Percentiles rank a stretch among this genome's conserved stretches.
These are phyloP conservation scores for Heliocidaris tuberculata DNA, from an alignment of 35 echinoderm and acorn worm genomes.

Conservation along the genomic window DNA sequence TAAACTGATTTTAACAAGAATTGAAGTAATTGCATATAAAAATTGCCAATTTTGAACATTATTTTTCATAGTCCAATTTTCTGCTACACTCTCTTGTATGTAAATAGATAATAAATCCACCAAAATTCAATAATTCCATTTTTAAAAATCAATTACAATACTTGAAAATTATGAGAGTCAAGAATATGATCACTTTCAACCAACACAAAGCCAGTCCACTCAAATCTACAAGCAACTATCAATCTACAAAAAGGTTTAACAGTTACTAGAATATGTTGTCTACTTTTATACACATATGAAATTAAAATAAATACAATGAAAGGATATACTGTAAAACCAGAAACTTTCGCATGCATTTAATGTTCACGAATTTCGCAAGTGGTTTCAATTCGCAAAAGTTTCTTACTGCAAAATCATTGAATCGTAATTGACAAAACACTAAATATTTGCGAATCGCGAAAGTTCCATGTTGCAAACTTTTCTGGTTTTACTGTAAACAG, in stretches of 20 bases:
- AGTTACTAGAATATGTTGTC: neutral
- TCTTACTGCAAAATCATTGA: too few relatives aligned
- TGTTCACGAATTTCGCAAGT: too few relatives aligned
- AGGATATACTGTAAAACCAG: too few relatives aligned
- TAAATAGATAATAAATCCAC: neutral
- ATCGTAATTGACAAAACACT: too few relatives aligned
- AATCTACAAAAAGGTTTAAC: neutral
- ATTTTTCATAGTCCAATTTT: neutral
- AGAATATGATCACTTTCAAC: neutral
- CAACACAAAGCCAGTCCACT: neutral
- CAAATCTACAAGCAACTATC: neutral
- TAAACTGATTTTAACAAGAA: neutral
- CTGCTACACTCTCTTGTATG: neutral
- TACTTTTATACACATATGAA: neutral
- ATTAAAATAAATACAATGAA: neutral
- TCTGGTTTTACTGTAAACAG: too few relatives aligned
- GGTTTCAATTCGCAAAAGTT: too few relatives aligned
- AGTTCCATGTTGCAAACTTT: too few relatives aligned
- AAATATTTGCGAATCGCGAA: too few relatives aligned
- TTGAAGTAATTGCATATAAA: too few relatives aligned
- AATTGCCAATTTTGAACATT: neutral
- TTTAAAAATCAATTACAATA: neutral
- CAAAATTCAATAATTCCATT: too few relatives aligned
- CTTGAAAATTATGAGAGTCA: neutral
- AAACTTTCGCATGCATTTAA: too few relatives aligned